Evolutionary conservation across 23 tunicate genomes (phyloP).

Genomic region (Trididemnum clinides): DNA sequence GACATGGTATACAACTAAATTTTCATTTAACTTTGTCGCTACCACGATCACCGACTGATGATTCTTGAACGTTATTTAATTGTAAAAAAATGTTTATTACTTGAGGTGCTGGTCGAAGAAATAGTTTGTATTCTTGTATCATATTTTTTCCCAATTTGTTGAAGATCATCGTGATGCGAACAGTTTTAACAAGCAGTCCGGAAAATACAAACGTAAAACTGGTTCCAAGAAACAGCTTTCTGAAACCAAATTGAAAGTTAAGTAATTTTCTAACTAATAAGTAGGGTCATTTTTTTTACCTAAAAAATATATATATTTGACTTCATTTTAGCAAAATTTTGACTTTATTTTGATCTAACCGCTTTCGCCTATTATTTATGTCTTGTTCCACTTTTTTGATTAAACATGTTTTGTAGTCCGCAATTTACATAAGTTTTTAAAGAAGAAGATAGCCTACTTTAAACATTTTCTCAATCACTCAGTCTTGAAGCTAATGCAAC

Average conservation of each 20-base stretch:
- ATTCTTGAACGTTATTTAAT: not conserved
- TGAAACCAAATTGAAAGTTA: not conserved
- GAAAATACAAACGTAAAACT: slow-evolving; percentile 54
- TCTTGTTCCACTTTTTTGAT: no score
- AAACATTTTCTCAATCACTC: no score
- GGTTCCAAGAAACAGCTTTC: slow-evolving; percentile 24
- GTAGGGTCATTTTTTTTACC: no score
- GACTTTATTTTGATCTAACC: no score
- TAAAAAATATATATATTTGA: no score
- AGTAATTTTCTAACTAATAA: no score
- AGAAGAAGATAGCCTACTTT: no score
- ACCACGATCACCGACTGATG: not conserved
- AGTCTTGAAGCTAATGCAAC: no score
- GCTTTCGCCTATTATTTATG: no score
- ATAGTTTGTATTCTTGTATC: slow-evolving; percentile 36
- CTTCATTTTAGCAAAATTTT: no score
- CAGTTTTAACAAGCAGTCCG: slow-evolving; percentile 55
- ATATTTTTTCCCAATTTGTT: slow-evolving; percentile 44
- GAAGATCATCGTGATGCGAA: slow-evolving; percentile 61
- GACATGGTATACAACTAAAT: not conserved
- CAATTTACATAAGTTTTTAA: no score
- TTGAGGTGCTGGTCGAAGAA: slow-evolving; percentile 50
- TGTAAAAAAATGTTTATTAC: not conserved
- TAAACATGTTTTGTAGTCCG: no score
- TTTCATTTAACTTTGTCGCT: not conserved